Evolutionary conservation across 2,888 invertebrate genomes (phyloP).

Genomic region (Pediacus dermestoides): DNA sequence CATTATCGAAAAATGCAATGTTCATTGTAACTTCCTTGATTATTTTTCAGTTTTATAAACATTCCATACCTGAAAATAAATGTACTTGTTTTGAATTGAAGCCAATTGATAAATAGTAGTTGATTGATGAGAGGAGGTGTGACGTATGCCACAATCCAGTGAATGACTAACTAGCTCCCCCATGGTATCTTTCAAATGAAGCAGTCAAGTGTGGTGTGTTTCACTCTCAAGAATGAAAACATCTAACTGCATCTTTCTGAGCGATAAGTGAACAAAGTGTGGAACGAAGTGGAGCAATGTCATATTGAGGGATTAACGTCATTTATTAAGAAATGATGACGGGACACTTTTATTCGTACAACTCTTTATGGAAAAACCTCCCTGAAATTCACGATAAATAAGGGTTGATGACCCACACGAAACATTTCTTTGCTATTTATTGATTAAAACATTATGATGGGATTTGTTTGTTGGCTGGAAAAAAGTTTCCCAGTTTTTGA

Average conservation of each 20-base stretch:
- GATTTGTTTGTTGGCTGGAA: too few species aligned
- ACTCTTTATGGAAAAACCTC: conserved; percentile 9
- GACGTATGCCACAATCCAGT: conserved; percentile 4
- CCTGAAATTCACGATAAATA: conserved; percentile 13
- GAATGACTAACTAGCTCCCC: conserved; percentile 25
- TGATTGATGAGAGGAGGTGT: conserved; percentile 12
- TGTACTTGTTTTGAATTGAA: conserved; percentile 10
- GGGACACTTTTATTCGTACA: conserved; percentile 6
- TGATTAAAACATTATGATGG: too few species aligned
- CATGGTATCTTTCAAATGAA: conserved; percentile 25
- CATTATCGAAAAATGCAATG: too few species aligned
- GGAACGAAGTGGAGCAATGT: conserved; percentile 6
- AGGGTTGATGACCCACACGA: conserved; percentile 7
- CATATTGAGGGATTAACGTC: conserved; percentile 12
- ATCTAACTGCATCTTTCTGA: too few species aligned
- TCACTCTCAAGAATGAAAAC: conserved; percentile 20
- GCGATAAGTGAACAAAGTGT: conserved; percentile 10
- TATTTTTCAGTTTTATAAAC: too few species aligned
- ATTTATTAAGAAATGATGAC: conserved; percentile 12
- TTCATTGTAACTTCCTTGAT: too few species aligned
- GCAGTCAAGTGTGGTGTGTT: conserved; percentile 20
- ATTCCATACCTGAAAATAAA: too few species aligned
- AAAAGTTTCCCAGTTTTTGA: too few species aligned
- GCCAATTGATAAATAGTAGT: conserved; percentile 10
- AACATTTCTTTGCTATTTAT: too few species aligned